A percentile compares a stretch with the other conserved stretches of the same genome.
Conservation (phyloP, 2,113 vertebrate genomes). For the Bagarius yarrelli region DNA sequence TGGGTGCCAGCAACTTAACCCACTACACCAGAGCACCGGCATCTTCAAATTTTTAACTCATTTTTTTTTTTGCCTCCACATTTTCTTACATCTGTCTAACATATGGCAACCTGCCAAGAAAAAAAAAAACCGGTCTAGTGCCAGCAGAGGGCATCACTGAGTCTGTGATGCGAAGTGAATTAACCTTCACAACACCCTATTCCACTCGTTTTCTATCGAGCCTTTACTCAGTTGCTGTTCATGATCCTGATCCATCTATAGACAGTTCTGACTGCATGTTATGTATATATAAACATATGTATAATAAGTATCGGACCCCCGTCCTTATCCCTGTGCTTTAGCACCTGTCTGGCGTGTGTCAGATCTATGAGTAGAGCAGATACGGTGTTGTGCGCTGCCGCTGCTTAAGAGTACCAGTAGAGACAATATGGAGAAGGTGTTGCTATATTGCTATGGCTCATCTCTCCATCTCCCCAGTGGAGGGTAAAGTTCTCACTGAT, state of each 20-base stretch:
- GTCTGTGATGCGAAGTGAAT: background rate
- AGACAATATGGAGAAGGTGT: slow-evolving; percentile 36
- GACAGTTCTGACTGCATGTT: background rate
- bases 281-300: background rate
- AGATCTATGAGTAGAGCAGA: background rate
- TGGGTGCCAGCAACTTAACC: no score
- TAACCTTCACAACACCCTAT: background rate
- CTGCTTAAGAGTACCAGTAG: slow-evolving; percentile 19
- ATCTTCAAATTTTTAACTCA: no score
- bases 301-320: background rate
- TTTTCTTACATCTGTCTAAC: background rate
- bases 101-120: background rate
- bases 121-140: no score
- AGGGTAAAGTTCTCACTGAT: slow-evolving; percentile 55
- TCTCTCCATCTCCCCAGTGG: slow-evolving; percentile 50
- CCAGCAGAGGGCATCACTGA: slow-evolving; percentile 39
- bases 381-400: slow-evolving; percentile 5
- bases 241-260: no score
- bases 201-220: slow-evolving; percentile 1
- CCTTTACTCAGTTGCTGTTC: background rate
- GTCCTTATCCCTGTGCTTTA: background rate
- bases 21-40: no score
- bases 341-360: background rate
- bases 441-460: slow-evolving; percentile 43
- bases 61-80: no score